phyloP scores from a whole-genome alignment of 2,113 vertebrate genomes.

The Nothoprocta pentlandii region DNA sequence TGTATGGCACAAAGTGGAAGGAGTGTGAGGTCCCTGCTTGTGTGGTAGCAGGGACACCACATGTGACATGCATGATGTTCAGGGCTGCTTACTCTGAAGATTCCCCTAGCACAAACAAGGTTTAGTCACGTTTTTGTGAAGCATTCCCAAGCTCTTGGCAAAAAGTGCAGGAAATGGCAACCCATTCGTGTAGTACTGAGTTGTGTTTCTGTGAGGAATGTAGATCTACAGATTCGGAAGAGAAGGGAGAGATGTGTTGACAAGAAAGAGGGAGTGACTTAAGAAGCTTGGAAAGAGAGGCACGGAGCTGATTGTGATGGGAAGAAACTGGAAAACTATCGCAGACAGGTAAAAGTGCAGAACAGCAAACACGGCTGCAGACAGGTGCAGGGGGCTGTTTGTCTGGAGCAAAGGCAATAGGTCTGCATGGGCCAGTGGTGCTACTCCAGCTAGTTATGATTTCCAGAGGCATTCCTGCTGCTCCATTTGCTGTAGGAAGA shows the following conservation, averaged over 20 bases:
- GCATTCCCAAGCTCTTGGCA: background rate
- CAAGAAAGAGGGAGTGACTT: accelerated
- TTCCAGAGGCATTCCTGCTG: accelerated
- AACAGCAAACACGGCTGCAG: background rate
- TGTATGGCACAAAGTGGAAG: background rate
- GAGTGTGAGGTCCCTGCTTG: background rate
- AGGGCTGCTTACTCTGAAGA: accelerated
- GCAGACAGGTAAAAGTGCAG: background rate
- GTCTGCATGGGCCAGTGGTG: accelerated
- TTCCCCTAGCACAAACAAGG: background rate
- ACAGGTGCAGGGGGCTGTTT: background rate
- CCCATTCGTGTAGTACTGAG: background rate
- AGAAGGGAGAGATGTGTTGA: background rate
- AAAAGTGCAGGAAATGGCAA: background rate
- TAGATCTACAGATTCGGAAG: background rate
- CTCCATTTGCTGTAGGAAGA: background rate
- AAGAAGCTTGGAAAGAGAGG: background rate
- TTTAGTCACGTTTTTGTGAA: background rate
- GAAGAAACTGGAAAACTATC: background rate
- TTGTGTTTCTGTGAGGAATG: accelerated
- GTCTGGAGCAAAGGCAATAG: background rate
- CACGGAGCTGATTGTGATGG: background rate
- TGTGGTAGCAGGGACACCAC: background rate
- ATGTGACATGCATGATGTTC: accelerated
- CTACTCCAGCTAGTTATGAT: background rate